Base-by-base conservation (phyloP, 2,113 vertebrate species). In the Perognathus longimembris region DNA sequence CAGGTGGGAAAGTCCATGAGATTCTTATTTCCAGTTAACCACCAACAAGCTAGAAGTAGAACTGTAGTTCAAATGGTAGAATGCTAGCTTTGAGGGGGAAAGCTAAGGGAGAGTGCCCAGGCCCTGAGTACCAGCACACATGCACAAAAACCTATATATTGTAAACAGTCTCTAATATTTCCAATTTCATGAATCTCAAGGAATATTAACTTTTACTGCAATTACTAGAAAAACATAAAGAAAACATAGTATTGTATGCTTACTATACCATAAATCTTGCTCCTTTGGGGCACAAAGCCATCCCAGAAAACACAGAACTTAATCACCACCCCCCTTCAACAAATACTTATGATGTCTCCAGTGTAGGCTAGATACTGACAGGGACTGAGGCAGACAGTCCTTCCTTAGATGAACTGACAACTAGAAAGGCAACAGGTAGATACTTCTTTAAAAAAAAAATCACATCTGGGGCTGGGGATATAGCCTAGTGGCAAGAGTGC, bases 151-250 rank as follows among this genome's bases (percentile, higher is more conserved):
- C 21, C 6, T 32, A 7, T 70, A 59, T 24, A 40, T 18, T 50
- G 8, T 21, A 67, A 92, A 73, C 6, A 64, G 28, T 34, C 8
- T 57, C 40, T 26, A 34, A 54, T 8, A 67, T 86, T 80, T 84
- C 67, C 18, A 87, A 42, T 50, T 80, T 36, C 50, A 89, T 21
- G n/a, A 8, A 36, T 66, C 67, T 91, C 42, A 36, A 85, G 7
- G 40, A 69, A 87, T 93, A 85, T 84, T 42, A 50, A 75, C 59
- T 83, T 89, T 71, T 42, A 26, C 20, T 87, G 42, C 15, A n/a
- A 38, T 88, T 63, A 34, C 32, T 80, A 54, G 50, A 54, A 50
- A n/a, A 84, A 69, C 38, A 50, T 34, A 30, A 30, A 45, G 15
- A 34, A 74, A 83, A 91, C 34, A 89, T 36, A 34, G 38, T 32